Conservation (phyloP, 2,113 vertebrate genomes). For the Lutjanus erythropterus region DNA sequence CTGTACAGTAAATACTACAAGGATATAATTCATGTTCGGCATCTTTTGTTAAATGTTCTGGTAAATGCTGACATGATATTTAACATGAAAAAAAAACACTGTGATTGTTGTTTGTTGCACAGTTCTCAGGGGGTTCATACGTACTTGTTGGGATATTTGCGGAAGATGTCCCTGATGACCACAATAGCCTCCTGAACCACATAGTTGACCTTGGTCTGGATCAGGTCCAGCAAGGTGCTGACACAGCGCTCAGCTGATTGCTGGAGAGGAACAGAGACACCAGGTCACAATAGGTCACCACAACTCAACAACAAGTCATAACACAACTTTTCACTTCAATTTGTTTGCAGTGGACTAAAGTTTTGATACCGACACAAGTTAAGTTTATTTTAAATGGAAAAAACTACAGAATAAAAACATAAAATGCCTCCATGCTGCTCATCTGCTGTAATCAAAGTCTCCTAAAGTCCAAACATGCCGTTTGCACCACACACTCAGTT, state of each 20-base stretch:
- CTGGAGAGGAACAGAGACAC: conserved; percentile 70
- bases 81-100: too few species aligned
- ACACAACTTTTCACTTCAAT: too few species aligned
- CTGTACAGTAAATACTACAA: neutral
- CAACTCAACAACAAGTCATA: too few species aligned
- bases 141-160: conserved; percentile 98
- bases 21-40: too few species aligned
- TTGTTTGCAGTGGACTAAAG: too few species aligned
- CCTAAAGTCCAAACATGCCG: too few species aligned
- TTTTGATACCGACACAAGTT: too few species aligned
- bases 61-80: neutral
- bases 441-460: too few species aligned
- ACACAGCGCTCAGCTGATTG: conserved; percentile 99
- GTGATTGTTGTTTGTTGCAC: neutral
- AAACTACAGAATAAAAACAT: too few species aligned
- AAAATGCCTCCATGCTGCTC: too few species aligned
- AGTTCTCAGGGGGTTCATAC: conserved; percentile 50
- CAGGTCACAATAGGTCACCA: neutral
- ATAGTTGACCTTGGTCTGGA: conserved; percentile 99
- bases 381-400: too few species aligned
- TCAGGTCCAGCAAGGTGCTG: conserved; percentile 96
- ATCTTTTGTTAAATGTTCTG: neutral
- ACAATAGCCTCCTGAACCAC: conserved; percentile 98
- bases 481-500: too few species aligned
- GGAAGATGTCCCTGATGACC: conserved; percentile 98